phyloP scores from a whole-genome alignment of 2,888 invertebrate species.

The Agrilus cyanescens region DNA sequence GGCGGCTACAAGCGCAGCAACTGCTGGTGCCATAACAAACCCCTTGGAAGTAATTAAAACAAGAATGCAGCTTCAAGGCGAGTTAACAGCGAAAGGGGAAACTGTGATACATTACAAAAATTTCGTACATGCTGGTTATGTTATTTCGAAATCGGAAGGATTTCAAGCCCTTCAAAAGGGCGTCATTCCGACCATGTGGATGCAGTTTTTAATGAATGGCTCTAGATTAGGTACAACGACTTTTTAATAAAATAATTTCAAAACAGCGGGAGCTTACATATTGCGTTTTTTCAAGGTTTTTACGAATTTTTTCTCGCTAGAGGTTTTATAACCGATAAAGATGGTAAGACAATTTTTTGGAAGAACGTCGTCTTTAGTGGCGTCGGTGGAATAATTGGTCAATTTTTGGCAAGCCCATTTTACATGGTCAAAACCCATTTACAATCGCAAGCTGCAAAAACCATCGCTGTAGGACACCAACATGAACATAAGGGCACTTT shows the following conservation, averaged over 20 bases:
- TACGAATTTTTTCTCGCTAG: slow-evolving; percentile 26
- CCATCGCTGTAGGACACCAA: slow-evolving; percentile 77
- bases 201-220: slow-evolving; percentile 58
- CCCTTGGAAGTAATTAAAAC: slow-evolving; percentile 85
- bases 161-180: slow-evolving; percentile 63
- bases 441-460: slow-evolving; percentile 58
- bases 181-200: slow-evolving; percentile 69
- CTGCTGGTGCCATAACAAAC: slow-evolving; percentile 70
- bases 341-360: slow-evolving; percentile 39
- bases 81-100: slow-evolving; percentile 46
- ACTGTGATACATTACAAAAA: slow-evolving; percentile 55
- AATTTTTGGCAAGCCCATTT: slow-evolving; percentile 60
- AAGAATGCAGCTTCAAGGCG: slow-evolving; percentile 68
- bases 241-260: neutral
- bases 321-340: slow-evolving; percentile 34
- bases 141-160: slow-evolving; percentile 52
- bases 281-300: slow-evolving; percentile 21
- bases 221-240: slow-evolving; percentile 36
- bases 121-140: slow-evolving; percentile 58
- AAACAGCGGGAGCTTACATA: neutral
- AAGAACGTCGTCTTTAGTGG: slow-evolving; percentile 42
- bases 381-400: slow-evolving; percentile 55
- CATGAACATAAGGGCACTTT: slow-evolving; percentile 53
- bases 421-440: slow-evolving; percentile 78
- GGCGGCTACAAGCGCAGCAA: slow-evolving; percentile 44